Percentiles rank a stretch among this genome's conserved stretches.
These are phyloP conservation scores for Glaucomys volans DNA, from an alignment of 2,113 vertebrate species.

Conservation along the genomic window DNA sequence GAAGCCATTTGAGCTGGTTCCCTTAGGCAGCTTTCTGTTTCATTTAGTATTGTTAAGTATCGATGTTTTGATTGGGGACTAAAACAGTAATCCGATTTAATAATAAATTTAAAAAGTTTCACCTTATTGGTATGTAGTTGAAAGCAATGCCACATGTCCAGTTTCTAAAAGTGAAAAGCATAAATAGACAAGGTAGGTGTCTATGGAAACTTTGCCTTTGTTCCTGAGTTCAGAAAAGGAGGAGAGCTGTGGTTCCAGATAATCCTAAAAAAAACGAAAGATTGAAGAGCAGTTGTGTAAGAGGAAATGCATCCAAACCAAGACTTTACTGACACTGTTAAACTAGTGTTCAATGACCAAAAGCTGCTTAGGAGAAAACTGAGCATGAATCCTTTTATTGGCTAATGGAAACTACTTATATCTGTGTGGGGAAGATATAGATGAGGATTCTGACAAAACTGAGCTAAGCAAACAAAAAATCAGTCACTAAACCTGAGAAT, in stretches of 20 bases:
- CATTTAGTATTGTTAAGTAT: background rate
- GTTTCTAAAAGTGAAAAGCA: constrained; percentile 16
- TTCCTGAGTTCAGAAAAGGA: background rate
- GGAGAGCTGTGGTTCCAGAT: background rate
- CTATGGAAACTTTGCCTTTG: background rate
- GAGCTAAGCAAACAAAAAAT: background rate
- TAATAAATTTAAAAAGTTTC: background rate
- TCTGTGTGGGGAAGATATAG: background rate
- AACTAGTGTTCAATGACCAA: background rate
- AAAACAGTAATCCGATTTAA: background rate
- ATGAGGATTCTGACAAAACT: background rate
- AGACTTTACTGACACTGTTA: background rate
- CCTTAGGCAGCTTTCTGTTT: background rate
- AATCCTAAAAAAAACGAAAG: background rate
- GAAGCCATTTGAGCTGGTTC: background rate
- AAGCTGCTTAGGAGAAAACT: background rate
- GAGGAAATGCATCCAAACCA: background rate
- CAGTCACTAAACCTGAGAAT: background rate
- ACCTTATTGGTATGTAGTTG: background rate
- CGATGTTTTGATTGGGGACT: background rate
- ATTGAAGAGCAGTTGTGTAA: background rate
- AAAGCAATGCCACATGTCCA: background rate
- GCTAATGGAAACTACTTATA: background rate
- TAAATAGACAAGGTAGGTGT: background rate
- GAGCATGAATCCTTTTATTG: background rate